Conservation (phyloP, 1,140 invertebrate species). For the Zaprionus tsacasi region DNA sequence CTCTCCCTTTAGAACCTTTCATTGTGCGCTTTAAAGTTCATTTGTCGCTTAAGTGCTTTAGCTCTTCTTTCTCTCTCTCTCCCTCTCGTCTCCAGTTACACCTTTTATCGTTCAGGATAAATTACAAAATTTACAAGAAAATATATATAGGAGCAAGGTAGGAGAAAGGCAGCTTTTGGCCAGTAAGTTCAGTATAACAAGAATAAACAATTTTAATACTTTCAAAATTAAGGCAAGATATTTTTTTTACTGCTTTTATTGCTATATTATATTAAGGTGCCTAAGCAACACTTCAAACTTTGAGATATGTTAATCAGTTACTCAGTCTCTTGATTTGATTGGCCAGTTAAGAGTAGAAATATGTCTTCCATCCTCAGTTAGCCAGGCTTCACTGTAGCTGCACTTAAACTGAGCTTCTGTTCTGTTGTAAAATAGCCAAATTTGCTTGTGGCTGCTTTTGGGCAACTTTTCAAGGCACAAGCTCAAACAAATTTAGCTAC, state of each 20-base stretch:
- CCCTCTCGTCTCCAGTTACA: neutral
- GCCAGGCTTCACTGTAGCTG: constrained; percentile 15
- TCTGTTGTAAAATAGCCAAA: constrained; percentile 28
- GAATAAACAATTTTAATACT: too few species aligned
- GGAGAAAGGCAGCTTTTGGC: too few species aligned
- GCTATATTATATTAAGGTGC: too few species aligned
- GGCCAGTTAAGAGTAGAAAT: neutral
- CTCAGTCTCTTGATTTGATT: too few species aligned
- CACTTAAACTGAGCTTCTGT: neutral
- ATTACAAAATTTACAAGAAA: neutral
- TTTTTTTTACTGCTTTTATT: too few species aligned
- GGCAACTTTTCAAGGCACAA: neutral
- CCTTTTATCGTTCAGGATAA: neutral
- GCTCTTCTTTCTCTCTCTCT: neutral
- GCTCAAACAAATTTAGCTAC: constrained; percentile 1
- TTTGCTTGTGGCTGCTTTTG: constrained; percentile 17
- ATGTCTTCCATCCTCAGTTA: neutral
- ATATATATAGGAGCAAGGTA: too few species aligned
- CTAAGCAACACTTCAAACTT: too few species aligned
- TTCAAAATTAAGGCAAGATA: too few species aligned
- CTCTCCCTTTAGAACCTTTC: constrained; percentile 1
- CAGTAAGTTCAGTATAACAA: too few species aligned
- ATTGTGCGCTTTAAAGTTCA: constrained; percentile 50
- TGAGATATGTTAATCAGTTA: too few species aligned
- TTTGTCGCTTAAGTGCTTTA: constrained; percentile 14